Evolutionary conservation across 2,113 vertebrate genomes (phyloP), one percentile per base, ranked within the genome.

Genomic region (Oophaga pumilio): DNA sequence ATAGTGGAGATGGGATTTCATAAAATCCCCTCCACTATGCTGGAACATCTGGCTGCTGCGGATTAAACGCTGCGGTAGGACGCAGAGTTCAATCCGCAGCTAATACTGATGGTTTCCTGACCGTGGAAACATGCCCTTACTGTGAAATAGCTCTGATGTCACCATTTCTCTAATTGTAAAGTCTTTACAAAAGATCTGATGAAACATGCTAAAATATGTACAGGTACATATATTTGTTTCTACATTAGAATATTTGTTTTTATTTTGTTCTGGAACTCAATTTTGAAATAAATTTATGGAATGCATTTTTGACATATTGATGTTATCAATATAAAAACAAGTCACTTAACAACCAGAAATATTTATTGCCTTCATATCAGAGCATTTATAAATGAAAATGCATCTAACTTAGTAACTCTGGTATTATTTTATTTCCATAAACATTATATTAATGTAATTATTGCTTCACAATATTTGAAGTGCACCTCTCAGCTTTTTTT

Each of bases 321-420:
- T 80, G 56, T 13, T 60, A 80, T 80, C 57, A 43, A 14, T 60
- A 33, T 60, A 60, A 80, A 80, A 77, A 77, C 22, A 57, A 78
- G 18, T 62, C 13, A 24, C 56, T 78, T 57, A 78, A 78, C 57
- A 78, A 57, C 49, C 78, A 80, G 49, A 60, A 80, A 18, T 62
- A 80, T 60, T 80, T 60, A 80, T 80, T 80, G 56, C 56, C 56
- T 60, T 18, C 78, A 80, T 80, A 60, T 28, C 52, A 28, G 18
- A 80, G 15, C 56, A 60, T 28, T 78, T 26, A 22, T 77, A 26
- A 4, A n/a, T 49, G 3, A 49, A 74, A 49, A 62, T 49, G 8
- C 17, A 14, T n/a, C 26, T 8, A 78, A 15, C 57, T 53, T 15
- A 56, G 57, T n/a, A 22, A 76, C 43, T 9, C 28, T 52, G 1